Conservation (phyloP, 2,888 invertebrate species). For the Mythimna ferrago region DNA sequence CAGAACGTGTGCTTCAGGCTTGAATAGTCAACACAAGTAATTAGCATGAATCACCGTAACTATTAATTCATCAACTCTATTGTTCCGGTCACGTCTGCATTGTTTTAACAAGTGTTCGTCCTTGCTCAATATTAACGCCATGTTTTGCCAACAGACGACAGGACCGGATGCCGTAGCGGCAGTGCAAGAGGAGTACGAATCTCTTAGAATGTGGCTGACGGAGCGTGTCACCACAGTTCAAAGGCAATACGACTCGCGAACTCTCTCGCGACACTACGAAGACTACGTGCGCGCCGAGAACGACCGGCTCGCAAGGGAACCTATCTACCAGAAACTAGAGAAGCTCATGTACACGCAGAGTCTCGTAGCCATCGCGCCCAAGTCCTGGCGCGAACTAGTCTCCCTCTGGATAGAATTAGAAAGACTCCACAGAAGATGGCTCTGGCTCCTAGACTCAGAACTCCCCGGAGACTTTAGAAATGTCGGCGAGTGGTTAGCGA, state of each 20-base stretch:
- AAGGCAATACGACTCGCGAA: slow-evolving; percentile 94
- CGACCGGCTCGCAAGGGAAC: slow-evolving; percentile 94
- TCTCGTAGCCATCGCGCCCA: slow-evolving; percentile 95
- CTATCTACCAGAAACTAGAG: slow-evolving; percentile 94
- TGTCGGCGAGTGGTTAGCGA: slow-evolving; percentile 97
- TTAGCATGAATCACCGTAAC: slow-evolving; percentile 23
- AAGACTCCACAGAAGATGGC: slow-evolving; percentile 95
- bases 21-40: slow-evolving; percentile 11
- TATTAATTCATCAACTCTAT: slow-evolving; percentile 24
- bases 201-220: slow-evolving; percentile 95
- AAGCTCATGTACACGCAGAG: slow-evolving; percentile 95
- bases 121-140: slow-evolving; percentile 6
- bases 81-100: slow-evolving; percentile 17
- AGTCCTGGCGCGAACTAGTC: slow-evolving; percentile 96
- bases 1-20: background rate
- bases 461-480: slow-evolving; percentile 96
- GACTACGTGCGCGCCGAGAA: slow-evolving; percentile 95
- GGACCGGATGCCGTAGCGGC: slow-evolving; percentile 94
- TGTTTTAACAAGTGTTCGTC: slow-evolving; percentile 32
- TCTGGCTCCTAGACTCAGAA: slow-evolving; percentile 96
- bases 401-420: slow-evolving; percentile 95
- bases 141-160: slow-evolving; percentile 87
- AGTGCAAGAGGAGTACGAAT: slow-evolving; percentile 95
- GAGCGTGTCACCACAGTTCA: slow-evolving; percentile 95
- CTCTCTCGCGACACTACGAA: slow-evolving; percentile 94